Evolutionary conservation across 2,113 vertebrate species (phyloP), one percentile per base, ranked within the genome.

Genomic region (Cygnus buccinator): DNA sequence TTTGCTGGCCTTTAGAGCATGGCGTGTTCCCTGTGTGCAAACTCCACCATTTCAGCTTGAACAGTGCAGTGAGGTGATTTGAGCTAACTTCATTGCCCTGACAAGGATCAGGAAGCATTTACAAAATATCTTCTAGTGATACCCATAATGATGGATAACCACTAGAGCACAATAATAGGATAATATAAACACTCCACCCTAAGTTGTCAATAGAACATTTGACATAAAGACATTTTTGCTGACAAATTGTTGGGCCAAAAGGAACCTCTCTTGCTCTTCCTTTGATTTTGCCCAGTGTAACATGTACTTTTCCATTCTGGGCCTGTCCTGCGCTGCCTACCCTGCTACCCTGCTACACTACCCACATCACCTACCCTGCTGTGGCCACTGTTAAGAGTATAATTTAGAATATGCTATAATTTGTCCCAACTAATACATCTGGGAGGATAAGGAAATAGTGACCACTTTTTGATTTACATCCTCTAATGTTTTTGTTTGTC

Each of bases 261-360:
- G 10, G 10, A 65, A 10, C 2, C 9, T 5, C 2, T 72, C 61
- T 39, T 59, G 4, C 6, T 71, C 8, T 58, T 3, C 11, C 2
- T 9, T 62, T 35, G 8, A 5, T 72, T 54, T 63, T 67, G 15
- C 2, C 13, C 4, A 11, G 9, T 54, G 37, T 10, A 48, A 1
- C 2, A 58, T 44, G 5, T 48, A 10, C 28, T 3, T 29, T 77
- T 77, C 81, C 33, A 62, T 57, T 14, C 16, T 29, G 12, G 22
- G 4, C n/a, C n/a, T 20, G 50, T 28, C 70, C 35, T 37, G 26
- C 4, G 74, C 15, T 41, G 18, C 6, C 39, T 35, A 33, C 25
- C 8, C 22, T 29, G 8, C 48, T 21, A 46, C 46, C 46, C 7
- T 28, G 8, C 44, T 11, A 48, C 46, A 10, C 12, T 6, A 10